These are phyloP conservation scores for Parazoanthus atlanticus DNA, from an alignment of 92 coral and sea anemone species.

Conservation along the genomic window DNA sequence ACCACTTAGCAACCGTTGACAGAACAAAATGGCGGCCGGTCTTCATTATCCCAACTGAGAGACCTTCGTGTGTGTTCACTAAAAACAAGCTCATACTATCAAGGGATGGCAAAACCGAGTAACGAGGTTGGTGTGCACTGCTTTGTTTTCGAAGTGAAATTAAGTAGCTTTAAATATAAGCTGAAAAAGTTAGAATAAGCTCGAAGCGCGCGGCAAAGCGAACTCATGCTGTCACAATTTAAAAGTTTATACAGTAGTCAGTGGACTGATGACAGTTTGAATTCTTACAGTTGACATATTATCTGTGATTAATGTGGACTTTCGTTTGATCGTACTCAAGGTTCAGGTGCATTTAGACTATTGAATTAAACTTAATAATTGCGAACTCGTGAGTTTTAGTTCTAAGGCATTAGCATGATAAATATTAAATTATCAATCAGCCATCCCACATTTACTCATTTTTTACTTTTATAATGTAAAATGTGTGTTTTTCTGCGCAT, in stretches of 20 bases:
- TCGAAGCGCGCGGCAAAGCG: background rate
- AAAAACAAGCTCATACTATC: background rate
- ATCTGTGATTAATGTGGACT: background rate
- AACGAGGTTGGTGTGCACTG: background rate
- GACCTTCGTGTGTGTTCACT: background rate
- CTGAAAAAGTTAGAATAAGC: background rate
- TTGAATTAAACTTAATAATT: background rate
- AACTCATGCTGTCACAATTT: background rate
- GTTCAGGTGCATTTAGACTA: background rate
- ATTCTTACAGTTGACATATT: background rate
- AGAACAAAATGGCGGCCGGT: conserved; percentile 23
- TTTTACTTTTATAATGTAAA: no score
- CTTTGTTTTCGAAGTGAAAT: background rate
- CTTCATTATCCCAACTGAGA: background rate
- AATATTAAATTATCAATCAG: no score
- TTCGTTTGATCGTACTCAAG: background rate
- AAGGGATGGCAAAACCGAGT: background rate
- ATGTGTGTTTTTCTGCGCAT: no score
- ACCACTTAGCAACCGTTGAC: conserved; percentile 14
- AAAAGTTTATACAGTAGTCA: no score
- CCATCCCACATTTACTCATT: no score
- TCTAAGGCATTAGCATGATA: no score
- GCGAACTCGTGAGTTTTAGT: background rate
- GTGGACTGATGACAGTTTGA: background rate
- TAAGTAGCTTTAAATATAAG: background rate